Percentiles rank a stretch among this genome's conserved stretches.
Conservation (phyloP, 2,888 invertebrate genomes). For the Crocallis elinguaria region DNA sequence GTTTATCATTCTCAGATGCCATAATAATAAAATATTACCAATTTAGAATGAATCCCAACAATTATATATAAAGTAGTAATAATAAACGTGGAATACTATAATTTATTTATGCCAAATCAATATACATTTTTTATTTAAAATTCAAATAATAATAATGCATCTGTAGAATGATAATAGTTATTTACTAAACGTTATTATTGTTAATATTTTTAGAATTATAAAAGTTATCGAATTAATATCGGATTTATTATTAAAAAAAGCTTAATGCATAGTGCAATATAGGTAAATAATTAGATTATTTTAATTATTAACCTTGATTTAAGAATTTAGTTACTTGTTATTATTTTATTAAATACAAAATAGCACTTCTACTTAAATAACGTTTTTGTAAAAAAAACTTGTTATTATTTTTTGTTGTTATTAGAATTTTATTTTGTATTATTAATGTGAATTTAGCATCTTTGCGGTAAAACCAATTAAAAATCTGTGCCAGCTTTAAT, state of each 20-base stretch:
- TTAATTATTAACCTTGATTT: neutral
- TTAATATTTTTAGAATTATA: conserved; percentile 33
- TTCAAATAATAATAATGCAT: neutral
- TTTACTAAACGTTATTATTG: conserved; percentile 12
- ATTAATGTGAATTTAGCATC: conserved; percentile 53
- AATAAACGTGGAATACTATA: no score
- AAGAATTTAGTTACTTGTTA: conserved; percentile 2
- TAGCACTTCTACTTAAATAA: neutral
- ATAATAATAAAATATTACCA: no score
- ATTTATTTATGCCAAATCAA: neutral
- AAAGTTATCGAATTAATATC: conserved; percentile 51
- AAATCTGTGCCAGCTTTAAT: conserved; percentile 82
- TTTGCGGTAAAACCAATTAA: conserved; percentile 71
- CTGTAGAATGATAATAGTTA: conserved; percentile 22
- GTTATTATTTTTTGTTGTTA: conserved; percentile 18
- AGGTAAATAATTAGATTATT: neutral
- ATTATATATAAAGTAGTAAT: no score
- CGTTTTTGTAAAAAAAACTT: conserved; percentile 20
- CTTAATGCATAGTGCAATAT: conserved; percentile 47
- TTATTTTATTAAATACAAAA: neutral
- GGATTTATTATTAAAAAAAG: conserved; percentile 45
- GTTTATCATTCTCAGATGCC: conserved; percentile 21
- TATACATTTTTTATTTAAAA: neutral
- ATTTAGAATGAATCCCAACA: no score
- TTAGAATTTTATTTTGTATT: conserved; percentile 26